Conservation (phyloP, 2,888 invertebrate genomes). For the Polydrusus tereticollis region DNA sequence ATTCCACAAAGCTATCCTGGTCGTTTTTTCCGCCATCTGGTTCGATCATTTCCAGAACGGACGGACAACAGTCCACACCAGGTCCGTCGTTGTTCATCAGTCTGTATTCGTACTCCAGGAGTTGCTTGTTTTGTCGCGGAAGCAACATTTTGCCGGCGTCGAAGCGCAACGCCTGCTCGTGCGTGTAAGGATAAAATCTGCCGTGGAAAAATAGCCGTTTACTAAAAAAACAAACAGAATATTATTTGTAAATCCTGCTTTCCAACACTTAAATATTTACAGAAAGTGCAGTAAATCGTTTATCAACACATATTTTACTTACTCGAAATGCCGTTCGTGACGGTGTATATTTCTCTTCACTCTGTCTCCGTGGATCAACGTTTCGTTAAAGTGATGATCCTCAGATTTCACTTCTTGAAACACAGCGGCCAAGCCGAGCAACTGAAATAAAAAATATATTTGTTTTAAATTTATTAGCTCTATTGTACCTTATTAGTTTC, state of each 20-base stretch:
- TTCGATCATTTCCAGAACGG: conserved; percentile 81
- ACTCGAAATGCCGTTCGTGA: conserved; percentile 37
- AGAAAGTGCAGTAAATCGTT: neutral
- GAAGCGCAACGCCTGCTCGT: conserved; percentile 56
- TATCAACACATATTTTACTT: conserved; percentile 2
- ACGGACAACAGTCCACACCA: conserved; percentile 84
- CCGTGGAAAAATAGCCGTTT: conserved; percentile 25
- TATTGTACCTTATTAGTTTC: no score
- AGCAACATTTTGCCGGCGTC: conserved; percentile 68
- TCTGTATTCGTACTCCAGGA: conserved; percentile 66
- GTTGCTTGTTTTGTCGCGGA: conserved; percentile 75
- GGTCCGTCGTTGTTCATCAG: conserved; percentile 60
- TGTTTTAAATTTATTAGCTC: neutral
- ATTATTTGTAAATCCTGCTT: neutral
- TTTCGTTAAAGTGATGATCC: conserved; percentile 62
- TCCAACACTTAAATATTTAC: no score
- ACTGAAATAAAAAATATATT: conserved; percentile 65
- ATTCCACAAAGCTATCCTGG: conserved; percentile 78
- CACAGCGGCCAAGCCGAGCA: conserved; percentile 74
- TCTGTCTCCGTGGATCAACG: conserved; percentile 57
- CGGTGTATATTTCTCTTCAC: conserved; percentile 55
- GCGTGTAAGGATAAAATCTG: conserved; percentile 61
- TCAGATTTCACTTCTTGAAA: conserved; percentile 63
- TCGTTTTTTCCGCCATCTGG: conserved; percentile 83
- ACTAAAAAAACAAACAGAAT: neutral